A percentile compares a stretch with the other conserved stretches of the same genome.
These are phyloP conservation scores for Leptothorax acervorum DNA, from an alignment of 2,888 invertebrate species.

Conservation along the genomic window DNA sequence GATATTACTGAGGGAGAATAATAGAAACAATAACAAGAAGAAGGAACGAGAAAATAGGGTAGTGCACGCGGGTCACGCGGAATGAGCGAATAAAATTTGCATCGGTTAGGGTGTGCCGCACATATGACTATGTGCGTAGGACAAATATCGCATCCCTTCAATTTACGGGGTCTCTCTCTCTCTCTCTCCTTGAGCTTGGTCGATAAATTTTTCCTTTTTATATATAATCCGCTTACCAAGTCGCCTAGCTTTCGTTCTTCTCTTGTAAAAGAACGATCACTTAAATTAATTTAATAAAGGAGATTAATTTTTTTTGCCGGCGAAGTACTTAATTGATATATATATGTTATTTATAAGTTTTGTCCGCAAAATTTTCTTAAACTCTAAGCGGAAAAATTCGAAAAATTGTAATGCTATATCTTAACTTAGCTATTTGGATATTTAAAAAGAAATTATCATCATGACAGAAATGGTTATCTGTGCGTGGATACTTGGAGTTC, in stretches of 20 bases:
- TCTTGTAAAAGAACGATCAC: neutral
- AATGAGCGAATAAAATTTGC: conserved; percentile 29
- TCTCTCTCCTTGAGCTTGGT: neutral
- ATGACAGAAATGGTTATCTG: neutral
- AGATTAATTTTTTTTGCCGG: neutral
- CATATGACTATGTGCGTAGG: neutral
- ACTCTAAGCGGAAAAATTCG: neutral
- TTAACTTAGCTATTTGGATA: neutral
- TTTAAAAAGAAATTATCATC: neutral
- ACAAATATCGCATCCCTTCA: neutral
- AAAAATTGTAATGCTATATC: neutral
- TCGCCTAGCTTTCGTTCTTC: neutral
- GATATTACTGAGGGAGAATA: neutral
- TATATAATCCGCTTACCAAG: neutral
- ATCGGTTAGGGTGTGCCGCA: neutral
- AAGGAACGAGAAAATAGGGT: neutral
- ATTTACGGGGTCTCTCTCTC: neutral
- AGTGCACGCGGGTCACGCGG: neutral
- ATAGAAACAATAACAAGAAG: conserved; percentile 11
- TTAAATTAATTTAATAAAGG: neutral
- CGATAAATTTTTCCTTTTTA: neutral
- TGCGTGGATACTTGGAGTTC: neutral
- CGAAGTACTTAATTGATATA: neutral
- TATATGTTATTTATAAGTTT: neutral
- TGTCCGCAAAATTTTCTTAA: neutral